phyloP scores from a whole-genome alignment of 1,140 invertebrate species.

The Apis dorsata region DNA sequence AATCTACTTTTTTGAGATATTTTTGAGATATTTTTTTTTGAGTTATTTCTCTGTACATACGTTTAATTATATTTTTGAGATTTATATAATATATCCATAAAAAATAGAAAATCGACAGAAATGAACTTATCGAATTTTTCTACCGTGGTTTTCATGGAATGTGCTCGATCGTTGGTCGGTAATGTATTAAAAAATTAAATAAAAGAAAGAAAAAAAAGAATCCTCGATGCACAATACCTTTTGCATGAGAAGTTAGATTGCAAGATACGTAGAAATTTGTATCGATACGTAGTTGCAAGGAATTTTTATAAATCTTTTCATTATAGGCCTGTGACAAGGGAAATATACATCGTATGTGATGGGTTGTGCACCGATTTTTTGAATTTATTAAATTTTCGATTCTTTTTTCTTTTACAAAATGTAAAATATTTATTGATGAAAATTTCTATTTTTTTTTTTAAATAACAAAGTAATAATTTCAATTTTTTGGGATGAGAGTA shows the following conservation, averaged over 20 bases:
- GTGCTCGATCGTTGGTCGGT: neutral
- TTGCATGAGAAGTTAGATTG: constrained; percentile 42
- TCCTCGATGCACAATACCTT: constrained; percentile 18
- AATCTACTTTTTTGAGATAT: too few relatives aligned
- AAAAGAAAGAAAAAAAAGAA: too few relatives aligned
- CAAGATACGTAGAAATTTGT: constrained; percentile 33
- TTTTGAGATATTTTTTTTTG: too few relatives aligned
- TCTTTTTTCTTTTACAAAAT: too few relatives aligned
- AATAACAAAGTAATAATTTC: too few relatives aligned
- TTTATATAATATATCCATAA: too few relatives aligned
- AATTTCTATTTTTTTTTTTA: too few relatives aligned
- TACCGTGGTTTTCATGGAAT: neutral
- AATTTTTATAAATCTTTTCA: constrained; percentile 1
- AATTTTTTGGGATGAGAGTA: too few relatives aligned
- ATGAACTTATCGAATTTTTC: neutral
- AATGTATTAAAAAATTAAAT: constrained; percentile 10
- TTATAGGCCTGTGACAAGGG: neutral
- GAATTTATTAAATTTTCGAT: neutral
- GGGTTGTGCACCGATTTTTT: neutral
- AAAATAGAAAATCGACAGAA: too few relatives aligned
- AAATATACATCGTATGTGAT: neutral
- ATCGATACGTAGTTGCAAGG: constrained; percentile 29
- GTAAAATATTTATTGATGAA: too few relatives aligned
- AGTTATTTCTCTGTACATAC: too few relatives aligned
- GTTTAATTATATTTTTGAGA: too few relatives aligned